Base-by-base conservation (phyloP, 1,140 invertebrate species). In the Hetaerina americana region DNA sequence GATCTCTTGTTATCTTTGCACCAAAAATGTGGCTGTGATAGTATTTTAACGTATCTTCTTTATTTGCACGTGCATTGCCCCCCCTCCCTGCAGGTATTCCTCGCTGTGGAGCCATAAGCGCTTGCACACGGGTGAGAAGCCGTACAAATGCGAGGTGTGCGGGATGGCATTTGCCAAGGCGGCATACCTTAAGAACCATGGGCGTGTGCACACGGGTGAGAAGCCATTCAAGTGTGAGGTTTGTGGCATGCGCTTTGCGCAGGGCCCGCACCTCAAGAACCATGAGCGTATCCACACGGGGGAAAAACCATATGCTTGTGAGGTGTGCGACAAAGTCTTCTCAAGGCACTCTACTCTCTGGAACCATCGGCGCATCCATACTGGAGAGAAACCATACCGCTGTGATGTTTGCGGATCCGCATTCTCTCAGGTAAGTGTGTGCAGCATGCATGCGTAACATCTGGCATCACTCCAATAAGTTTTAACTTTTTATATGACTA, bases 351-450 rank as follows among this genome's bases (percentile, higher is more conserved):
- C 89, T 27, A 95, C 92, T 0, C 81, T 95, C 40, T 94, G 92
- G 90, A 94, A 94, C 80, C 96, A 97, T 79, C 86, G 94, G 66
- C 87, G 95, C 71, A 97, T 98, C 74, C 96, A 98, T 79, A 98
- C 94, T 2, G 93, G 93, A n/a, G 92, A 95, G 82, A 94, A 94
- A 80, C 92, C 93, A 8, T 93, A 93, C 77, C 87, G 69, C 15
- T 76, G 73, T 68, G 70, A 70, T 26, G 70, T 73, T 24, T 76
- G 75, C 75, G 69, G 69, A 1, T 28, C 26, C 24, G 69, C 69
- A 18, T 70, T 70, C 18, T 70, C 69, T 3, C 69, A 70, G 27
- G 69, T 27, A 70, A 24, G 31, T 40, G 31, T 15, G n/a, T n/a
- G n/a, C n/a, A n/a, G n/a, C 12, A 12, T 57, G n/a, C n/a, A n/a